Conservation (phyloP, 2,113 vertebrate genomes). For the Phaethornis superciliosus region DNA sequence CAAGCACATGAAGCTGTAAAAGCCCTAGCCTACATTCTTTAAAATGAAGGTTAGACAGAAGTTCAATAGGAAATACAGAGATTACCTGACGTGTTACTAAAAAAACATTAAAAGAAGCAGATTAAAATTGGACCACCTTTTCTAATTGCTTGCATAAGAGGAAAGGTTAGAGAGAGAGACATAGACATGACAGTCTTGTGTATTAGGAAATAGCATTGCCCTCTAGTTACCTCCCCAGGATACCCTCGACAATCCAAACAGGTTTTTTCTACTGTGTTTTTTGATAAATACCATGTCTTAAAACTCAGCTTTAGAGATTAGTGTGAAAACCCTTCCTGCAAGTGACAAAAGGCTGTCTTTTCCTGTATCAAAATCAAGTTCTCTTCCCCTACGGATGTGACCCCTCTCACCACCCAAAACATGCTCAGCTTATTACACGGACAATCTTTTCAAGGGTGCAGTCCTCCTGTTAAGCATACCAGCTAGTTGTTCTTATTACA, state of each 20-base stretch:
- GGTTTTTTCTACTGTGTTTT: background rate
- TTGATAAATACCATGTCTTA: background rate
- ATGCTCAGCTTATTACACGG: background rate
- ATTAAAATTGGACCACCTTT: background rate
- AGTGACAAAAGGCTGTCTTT: background rate
- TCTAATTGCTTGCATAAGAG: background rate
- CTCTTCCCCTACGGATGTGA: background rate
- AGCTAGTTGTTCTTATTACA: background rate
- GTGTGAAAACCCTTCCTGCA: background rate
- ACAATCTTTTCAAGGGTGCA: background rate
- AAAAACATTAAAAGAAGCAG: background rate
- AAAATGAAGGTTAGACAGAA: background rate
- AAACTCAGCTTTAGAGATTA: background rate
- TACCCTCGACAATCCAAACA: background rate
- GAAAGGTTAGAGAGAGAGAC: background rate
- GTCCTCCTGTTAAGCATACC: background rate
- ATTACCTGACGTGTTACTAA: background rate
- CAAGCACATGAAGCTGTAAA: background rate
- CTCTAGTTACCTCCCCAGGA: background rate
- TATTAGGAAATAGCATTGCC: background rate
- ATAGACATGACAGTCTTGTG: background rate
- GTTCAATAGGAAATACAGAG: background rate
- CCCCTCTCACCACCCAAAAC: background rate
- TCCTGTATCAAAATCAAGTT: background rate
- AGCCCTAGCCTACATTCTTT: background rate